These are phyloP conservation scores for Trogon surrucura DNA, from an alignment of 2,113 vertebrate genomes.

Conservation along the genomic window DNA sequence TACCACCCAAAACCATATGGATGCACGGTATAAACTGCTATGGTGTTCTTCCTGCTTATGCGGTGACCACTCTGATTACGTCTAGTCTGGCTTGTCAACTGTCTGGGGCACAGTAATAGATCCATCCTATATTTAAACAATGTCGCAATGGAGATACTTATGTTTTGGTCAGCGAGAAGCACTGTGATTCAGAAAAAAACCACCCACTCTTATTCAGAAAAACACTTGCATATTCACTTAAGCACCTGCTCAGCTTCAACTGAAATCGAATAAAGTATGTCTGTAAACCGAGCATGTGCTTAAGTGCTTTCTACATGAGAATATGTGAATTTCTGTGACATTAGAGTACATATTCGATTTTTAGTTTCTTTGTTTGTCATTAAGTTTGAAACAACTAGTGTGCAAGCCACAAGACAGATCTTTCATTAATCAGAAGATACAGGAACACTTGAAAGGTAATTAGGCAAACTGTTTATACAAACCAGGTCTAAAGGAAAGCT, in stretches of 20 bases:
- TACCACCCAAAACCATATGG: not conserved
- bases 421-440: constrained; percentile 41
- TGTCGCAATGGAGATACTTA: not conserved
- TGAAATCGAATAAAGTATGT: not conserved
- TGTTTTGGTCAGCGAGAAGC: not conserved
- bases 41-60: not conserved
- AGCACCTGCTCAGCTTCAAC: not conserved
- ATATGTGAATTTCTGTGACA: not conserved
- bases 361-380: not conserved
- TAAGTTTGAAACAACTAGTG: not conserved
- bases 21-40: not conserved
- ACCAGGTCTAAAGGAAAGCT: constrained; percentile 21
- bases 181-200: not conserved
- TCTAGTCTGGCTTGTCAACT: not conserved
- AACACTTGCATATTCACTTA: not conserved
- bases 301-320: not conserved
- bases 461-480: constrained; percentile 46
- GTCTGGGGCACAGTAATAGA: not conserved
- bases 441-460: constrained; percentile 47
- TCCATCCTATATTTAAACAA: not conserved
- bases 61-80: not conserved
- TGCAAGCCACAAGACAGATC: not conserved
- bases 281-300: not conserved
- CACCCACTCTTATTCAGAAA: not conserved
- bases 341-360: not conserved